Base-by-base conservation (phyloP, 2,113 vertebrate genomes). In the Polypterus bichir region DNA sequence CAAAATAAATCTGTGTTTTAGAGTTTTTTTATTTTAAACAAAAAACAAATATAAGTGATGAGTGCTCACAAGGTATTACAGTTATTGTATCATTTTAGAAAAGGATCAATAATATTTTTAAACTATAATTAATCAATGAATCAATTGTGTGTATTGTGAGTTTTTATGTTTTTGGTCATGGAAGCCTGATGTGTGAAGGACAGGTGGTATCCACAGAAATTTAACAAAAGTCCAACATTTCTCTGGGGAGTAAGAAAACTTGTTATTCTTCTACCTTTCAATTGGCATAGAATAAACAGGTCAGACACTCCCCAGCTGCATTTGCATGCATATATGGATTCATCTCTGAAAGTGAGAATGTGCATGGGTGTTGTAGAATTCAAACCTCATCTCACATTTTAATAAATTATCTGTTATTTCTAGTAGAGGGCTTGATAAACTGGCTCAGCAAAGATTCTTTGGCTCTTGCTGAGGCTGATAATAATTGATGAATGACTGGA, bases 401-500 rank as follows among this genome's bases (percentile, higher is more conserved):
- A 75, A 82, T 79, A 74, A 73, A 74, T 79, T 73, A 73, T 74
- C 64, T 71, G 63, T 65, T 68, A 66, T 64, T 62, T 61, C 65
- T 70, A 71, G 68, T 65, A 68, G 27, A 52, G 77, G 87, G 77
- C 73, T 79, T 81, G 83, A 81, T 81, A 83, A 84, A 82, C 77
- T 81, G 76, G 79, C 73, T 80, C 83, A 84, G 80, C 70, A 71
- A 82, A 82, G 81, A 79, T 74, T 76, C 70, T 72, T 81, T 87
- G 69, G 53, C 80, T 89, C 83, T 86, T 80, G 73, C 77, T 74
- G 78, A 82, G 86, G 85, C 87, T 90, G 88, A 89, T 90, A 87
- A 91, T 93, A 97, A 94, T 93, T 97, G 94, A 97, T 94, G 89
- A 88, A 97, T 75, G 91, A 87, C 74, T 58, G 2, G 68, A 65